phyloP scores from a whole-genome alignment of 2,113 vertebrate genomes.

The Danio rerio region DNA sequence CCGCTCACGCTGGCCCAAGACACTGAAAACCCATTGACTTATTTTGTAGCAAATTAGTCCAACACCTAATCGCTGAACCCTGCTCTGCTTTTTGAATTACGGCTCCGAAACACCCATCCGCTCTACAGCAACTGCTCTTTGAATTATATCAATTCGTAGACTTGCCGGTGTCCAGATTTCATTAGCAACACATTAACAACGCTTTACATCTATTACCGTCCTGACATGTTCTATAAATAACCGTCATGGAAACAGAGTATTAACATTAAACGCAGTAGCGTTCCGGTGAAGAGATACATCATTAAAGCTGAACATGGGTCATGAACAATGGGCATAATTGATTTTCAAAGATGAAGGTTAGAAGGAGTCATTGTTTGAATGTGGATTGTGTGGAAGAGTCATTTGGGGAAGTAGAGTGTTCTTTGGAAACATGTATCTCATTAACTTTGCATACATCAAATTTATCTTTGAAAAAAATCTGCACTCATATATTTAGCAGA shows the following conservation, averaged over 20 bases:
- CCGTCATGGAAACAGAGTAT: conserved; percentile 87
- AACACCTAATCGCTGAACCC: conserved; percentile 92
- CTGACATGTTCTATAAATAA: conserved; percentile 99
- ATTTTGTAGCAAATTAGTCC: conserved; percentile 91
- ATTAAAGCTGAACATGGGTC: conserved; percentile 96
- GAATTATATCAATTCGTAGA: conserved; percentile 99
- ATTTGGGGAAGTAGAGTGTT: background rate
- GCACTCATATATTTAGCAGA: too few relatives aligned
- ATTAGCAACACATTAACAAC: conserved; percentile 98
- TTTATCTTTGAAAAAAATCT: background rate
- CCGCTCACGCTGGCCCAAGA: conserved; percentile 88
- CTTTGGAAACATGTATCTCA: background rate
- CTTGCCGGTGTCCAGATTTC: conserved; percentile 98
- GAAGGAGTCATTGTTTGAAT: background rate
- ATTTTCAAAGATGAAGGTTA: background rate
- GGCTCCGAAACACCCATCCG: conserved; percentile 82
- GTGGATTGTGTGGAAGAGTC: too few relatives aligned
- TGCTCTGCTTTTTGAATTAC: conserved; percentile 94
- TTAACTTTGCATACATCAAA: background rate
- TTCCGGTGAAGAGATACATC: conserved; percentile 96
- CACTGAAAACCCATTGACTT: conserved; percentile 88
- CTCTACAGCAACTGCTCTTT: conserved; percentile 87
- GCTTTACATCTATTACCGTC: conserved; percentile 97
- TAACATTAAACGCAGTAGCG: conserved; percentile 86
- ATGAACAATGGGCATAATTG: conserved; percentile 91